Percentiles rank a stretch among this genome's conserved stretches.
Evolutionary conservation across 2,888 invertebrate genomes (phyloP).

Genomic region (Harpalus rufipes): DNA sequence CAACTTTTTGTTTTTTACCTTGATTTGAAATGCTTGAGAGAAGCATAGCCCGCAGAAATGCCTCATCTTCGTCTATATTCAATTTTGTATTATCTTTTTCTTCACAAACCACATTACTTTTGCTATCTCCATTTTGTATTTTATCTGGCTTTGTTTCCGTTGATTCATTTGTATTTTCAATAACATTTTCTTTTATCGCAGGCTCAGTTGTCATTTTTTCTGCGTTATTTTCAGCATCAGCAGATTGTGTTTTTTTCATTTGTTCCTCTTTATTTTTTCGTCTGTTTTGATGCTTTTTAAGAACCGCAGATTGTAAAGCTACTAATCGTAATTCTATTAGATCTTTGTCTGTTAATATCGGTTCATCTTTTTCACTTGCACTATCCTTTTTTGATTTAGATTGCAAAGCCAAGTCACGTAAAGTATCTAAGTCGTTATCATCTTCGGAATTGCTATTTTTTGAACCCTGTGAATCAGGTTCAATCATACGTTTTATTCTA

Average conservation of each 20-base stretch:
- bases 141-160: slow-evolving; percentile 58
- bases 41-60: slow-evolving; percentile 80
- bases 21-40: slow-evolving; percentile 78
- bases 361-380: slow-evolving; percentile 46
- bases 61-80: slow-evolving; percentile 81
- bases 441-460: slow-evolving; percentile 65
- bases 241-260: slow-evolving; percentile 66
- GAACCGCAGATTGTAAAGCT: slow-evolving; percentile 84
- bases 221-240: slow-evolving; percentile 55
- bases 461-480: slow-evolving; percentile 66
- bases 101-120: not conserved
- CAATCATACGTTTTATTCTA: slow-evolving; percentile 74
- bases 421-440: slow-evolving; percentile 68
- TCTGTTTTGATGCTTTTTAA: slow-evolving; percentile 83
- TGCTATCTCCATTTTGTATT: slow-evolving; percentile 8
- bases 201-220: slow-evolving; percentile 16
- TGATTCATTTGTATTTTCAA: slow-evolving; percentile 1
- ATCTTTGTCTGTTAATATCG: slow-evolving; percentile 78
- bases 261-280: slow-evolving; percentile 76
- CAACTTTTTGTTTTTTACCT: slow-evolving; percentile 38
- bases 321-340: slow-evolving; percentile 82
- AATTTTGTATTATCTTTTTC: slow-evolving; percentile 71
- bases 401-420: slow-evolving; percentile 62
- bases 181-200: not conserved
- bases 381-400: slow-evolving; percentile 74